Evolutionary conservation across 2,113 vertebrate genomes (phyloP).

Genomic region (Ia io): DNA sequence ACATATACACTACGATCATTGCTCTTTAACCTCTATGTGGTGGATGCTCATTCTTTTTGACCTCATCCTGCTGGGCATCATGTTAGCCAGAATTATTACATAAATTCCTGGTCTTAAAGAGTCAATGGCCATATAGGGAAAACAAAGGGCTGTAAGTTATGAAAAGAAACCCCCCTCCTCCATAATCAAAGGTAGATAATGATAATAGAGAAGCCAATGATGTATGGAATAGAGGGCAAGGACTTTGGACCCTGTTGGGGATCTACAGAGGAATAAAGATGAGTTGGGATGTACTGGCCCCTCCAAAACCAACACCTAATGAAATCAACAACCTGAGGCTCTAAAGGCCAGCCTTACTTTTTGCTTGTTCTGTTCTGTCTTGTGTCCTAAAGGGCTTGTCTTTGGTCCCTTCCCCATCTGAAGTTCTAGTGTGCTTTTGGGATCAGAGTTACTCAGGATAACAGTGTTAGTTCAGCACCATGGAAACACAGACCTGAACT

Average conservation of each 20-base stretch:
- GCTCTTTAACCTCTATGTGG: neutral
- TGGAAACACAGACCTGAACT: neutral
- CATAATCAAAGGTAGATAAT: neutral
- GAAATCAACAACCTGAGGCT: neutral
- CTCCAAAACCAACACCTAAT: neutral
- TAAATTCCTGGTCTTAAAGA: neutral
- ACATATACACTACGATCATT: accelerated
- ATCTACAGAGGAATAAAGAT: neutral
- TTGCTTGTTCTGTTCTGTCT: neutral
- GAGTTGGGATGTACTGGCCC: neutral
- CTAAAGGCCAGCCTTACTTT: neutral
- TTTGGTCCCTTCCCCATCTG: neutral
- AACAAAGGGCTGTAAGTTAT: neutral
- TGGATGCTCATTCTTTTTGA: neutral
- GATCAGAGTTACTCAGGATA: neutral
- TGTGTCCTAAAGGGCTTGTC: neutral
- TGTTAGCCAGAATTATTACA: neutral
- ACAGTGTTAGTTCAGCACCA: accelerated
- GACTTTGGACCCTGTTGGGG: neutral
- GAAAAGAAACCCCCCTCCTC: neutral
- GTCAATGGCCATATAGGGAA: neutral
- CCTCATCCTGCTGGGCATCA: neutral
- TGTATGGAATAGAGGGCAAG: neutral
- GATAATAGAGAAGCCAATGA: neutral
- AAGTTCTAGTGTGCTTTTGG: neutral